These are phyloP conservation scores for Columbina picui DNA, from an alignment of 2,113 vertebrate species.

Conservation along the genomic window DNA sequence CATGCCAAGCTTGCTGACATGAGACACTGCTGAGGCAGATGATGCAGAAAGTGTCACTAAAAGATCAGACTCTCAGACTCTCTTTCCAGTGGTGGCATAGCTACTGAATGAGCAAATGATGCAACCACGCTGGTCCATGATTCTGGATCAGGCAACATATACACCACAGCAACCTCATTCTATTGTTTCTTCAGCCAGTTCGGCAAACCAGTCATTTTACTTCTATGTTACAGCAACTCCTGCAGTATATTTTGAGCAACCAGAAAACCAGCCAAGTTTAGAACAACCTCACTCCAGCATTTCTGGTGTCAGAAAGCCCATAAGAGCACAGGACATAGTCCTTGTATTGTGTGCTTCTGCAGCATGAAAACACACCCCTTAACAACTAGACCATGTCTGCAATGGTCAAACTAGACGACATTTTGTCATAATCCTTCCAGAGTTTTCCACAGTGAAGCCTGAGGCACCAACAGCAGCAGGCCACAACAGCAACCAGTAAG, in stretches of 20 bases:
- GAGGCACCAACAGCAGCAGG: background rate
- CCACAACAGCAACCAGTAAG: background rate
- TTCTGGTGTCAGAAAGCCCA: background rate
- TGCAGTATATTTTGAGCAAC: background rate
- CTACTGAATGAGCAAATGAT: constrained; percentile 2
- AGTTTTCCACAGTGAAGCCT: background rate
- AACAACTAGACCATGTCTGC: background rate
- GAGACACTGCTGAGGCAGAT: background rate
- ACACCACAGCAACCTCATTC: background rate
- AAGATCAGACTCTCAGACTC: background rate
- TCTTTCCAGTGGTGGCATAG: background rate
- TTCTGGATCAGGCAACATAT: background rate
- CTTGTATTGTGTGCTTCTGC: background rate
- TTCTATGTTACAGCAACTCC: background rate
- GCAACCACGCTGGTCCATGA: background rate
- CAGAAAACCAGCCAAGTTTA: background rate
- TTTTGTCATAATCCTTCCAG: background rate
- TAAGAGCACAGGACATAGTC: background rate
- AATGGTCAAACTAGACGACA: background rate
- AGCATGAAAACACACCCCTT: background rate
- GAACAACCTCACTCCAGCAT: background rate
- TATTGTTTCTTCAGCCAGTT: background rate
- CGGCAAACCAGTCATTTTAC: background rate
- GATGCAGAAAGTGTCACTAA: background rate
- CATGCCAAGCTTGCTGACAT: background rate